Evolutionary conservation across 2,113 vertebrate species (phyloP), one percentile per base, ranked within the genome.

Genomic region (Felis catus): DNA sequence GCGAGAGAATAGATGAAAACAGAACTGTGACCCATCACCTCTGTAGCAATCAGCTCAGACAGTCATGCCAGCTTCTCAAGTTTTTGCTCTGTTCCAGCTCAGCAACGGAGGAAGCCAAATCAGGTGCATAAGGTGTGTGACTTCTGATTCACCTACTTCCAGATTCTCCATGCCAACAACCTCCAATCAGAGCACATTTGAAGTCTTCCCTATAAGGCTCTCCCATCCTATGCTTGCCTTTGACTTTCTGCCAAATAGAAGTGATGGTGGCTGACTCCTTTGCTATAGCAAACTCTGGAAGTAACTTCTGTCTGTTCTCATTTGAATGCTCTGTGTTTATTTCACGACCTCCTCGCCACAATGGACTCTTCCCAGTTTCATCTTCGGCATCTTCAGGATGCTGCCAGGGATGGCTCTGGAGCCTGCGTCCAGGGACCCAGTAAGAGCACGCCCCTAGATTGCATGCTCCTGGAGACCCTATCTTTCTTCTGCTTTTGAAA

Each of bases 401-500:
- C 39, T 66, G 14, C 18, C 55, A 13, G 25, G 11, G 63, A 45
- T 12, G 3, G n/a, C 45, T 45, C n/a, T 65, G 36, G 78, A 27
- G 39, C 31, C 55, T 18, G 0, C 25, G n/a, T 13, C 51, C 27
- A 87, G 33, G 51, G n/a, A 19, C 45, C 48, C 66, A 1, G 27
- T 21, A 27, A 82, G 33, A 85, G 13, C 9, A 0, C 16, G 33
- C 15, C 14, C 53, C 21, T 51, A 45, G 45, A 33, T 9, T 58
- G 18, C 15, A 36, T 23, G 31, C 7, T 68, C 16, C 29, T 83
- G 3, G 5, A 91, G 45, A 81, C 15, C 33, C 74, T 79, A 8
- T 12, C 74, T 82, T 78, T 95, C 33, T 81, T 93, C 86, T 68
- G 33, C 61, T 92, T 84, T 73, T 94, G 31, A 33, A 91, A 92